These are phyloP conservation scores for Tokudaia tokunoshimensis DNA, from an alignment of 2,797 vertebrate species.

Conservation along the genomic window DNA sequence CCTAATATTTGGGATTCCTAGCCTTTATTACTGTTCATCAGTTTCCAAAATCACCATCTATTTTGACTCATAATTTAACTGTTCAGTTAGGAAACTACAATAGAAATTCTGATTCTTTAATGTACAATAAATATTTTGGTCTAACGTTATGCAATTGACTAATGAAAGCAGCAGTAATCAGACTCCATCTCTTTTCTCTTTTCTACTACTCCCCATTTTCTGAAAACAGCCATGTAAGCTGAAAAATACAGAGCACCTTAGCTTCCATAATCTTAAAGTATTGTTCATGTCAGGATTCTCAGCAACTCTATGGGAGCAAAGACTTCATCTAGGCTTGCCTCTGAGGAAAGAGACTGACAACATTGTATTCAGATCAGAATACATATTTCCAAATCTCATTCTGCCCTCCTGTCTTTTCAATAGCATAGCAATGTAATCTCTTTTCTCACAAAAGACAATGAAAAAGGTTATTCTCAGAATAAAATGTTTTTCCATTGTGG, in stretches of 20 bases:
- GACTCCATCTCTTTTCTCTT: neutral
- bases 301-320: neutral
- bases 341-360: neutral
- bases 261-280: constrained; percentile 16
- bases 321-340: neutral
- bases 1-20: neutral
- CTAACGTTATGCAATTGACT: neutral
- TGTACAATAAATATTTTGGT: rapidly evolving
- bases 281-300: neutral
- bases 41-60: constrained; percentile 8
- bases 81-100: neutral
- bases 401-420: neutral
- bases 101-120: neutral
- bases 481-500: neutral
- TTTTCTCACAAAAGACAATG: neutral
- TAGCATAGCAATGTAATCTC: neutral
- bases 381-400: neutral
- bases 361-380: neutral
- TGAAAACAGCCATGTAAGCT: neutral
- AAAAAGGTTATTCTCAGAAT: constrained; percentile 5
- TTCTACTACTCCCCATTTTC: neutral
- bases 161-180: neutral
- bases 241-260: neutral
- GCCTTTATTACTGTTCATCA: neutral
- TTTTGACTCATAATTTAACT: neutral